These are phyloP conservation scores for Tyrophagus putrescentiae DNA, from an alignment of 1,140 invertebrate genomes.

Conservation along the genomic window DNA sequence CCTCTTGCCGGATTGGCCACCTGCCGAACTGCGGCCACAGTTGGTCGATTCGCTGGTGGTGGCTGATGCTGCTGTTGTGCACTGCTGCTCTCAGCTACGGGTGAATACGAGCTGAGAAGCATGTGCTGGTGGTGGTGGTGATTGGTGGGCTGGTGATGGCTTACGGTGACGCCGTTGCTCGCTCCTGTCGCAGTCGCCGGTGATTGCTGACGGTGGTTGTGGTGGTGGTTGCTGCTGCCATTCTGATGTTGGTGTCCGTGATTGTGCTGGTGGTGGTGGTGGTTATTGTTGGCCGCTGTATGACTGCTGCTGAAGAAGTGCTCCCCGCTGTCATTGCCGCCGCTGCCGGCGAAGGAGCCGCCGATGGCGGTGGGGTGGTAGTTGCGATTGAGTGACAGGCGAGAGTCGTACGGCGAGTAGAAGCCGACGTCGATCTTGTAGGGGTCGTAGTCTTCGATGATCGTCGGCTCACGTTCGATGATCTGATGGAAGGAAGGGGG, in stretches of 20 bases:
- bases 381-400: conserved; percentile 23
- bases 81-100: not conserved
- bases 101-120: not conserved
- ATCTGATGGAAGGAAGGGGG: not conserved
- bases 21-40: not conserved
- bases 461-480: conserved; percentile 79
- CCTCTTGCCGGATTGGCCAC: too few species aligned
- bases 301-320: not conserved
- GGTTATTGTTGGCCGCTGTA: not conserved
- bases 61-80: too few species aligned
- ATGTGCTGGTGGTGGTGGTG: too few species aligned
- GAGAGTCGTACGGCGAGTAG: conserved; percentile 54
- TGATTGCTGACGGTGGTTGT: too few species aligned
- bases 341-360: not conserved
- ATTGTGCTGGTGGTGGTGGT: not conserved
- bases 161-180: not conserved
- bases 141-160: too few species aligned
- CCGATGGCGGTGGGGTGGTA: not conserved
- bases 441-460: conserved; percentile 86
- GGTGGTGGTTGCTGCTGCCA: not conserved
- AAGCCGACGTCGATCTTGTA: conserved; percentile 62
- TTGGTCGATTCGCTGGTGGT: not conserved
- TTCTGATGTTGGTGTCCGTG: not conserved
- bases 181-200: not conserved
- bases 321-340: not conserved